These are phyloP conservation scores for Sula dactylatra DNA, from an alignment of 2,113 vertebrate species.

Conservation along the genomic window DNA sequence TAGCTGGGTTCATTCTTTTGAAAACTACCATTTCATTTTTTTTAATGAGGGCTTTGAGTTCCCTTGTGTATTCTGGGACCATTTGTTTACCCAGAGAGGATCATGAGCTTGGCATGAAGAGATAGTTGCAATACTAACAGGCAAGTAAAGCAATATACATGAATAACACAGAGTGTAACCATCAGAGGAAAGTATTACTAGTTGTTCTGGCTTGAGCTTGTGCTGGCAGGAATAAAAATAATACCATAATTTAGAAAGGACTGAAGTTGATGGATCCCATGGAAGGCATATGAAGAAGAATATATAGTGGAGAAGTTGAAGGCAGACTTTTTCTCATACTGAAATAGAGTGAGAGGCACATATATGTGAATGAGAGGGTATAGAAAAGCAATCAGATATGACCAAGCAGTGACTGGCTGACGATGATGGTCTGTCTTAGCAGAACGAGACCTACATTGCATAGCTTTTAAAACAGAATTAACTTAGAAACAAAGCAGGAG, in stretches of 20 bases:
- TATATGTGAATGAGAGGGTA: rapidly evolving
- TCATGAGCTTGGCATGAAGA: neutral
- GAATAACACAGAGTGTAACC: neutral
- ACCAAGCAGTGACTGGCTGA: neutral
- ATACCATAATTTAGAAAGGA: neutral
- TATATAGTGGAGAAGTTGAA: neutral
- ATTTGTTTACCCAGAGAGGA: constrained; percentile 10
- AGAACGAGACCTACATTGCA: neutral
- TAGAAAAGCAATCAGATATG: neutral
- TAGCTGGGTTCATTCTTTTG: neutral
- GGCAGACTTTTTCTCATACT: neutral
- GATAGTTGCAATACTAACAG: neutral
- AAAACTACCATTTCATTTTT: neutral
- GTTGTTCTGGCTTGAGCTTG: neutral
- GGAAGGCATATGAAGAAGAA: neutral
- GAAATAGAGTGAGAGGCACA: neutral
- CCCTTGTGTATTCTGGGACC: neutral
- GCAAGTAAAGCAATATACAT: neutral
- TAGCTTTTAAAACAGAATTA: neutral
- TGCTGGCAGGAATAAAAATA: neutral
- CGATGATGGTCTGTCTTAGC: neutral
- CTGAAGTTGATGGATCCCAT: neutral
- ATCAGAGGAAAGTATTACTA: neutral
- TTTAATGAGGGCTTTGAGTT: neutral
- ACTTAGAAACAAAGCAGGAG: neutral